These are phyloP conservation scores for Rousettus madagascariensis DNA, from an alignment of 2,797 vertebrate genomes.

Conservation along the genomic window DNA sequence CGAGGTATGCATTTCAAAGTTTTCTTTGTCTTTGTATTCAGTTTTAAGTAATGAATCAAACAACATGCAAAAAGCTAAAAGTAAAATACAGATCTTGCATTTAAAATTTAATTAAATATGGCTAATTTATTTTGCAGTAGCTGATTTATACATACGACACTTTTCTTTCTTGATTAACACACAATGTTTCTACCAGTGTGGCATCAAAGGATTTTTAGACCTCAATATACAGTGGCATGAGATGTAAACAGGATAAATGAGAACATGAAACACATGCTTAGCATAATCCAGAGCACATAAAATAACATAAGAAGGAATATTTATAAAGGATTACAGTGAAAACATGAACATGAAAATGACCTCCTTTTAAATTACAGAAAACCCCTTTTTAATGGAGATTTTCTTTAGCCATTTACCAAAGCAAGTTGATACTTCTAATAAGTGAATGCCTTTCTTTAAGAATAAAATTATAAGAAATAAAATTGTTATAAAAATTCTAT, in stretches of 20 bases:
- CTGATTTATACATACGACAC: background rate
- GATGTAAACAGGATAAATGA: background rate
- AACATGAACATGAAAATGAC: background rate
- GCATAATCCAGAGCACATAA: background rate
- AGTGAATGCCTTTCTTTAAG: background rate
- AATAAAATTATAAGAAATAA: background rate
- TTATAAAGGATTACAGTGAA: conserved; percentile 10
- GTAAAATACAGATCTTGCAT: conserved; percentile 65
- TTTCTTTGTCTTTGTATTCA: conserved; percentile 81
- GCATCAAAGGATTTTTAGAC: background rate
- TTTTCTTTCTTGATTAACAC: conserved; percentile 12
- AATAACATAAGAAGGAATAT: background rate
- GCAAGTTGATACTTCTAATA: background rate
- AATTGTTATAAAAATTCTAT: background rate
- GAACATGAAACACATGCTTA: background rate
- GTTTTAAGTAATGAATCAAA: conserved; percentile 82
- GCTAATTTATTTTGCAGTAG: background rate
- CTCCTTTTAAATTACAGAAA: background rate
- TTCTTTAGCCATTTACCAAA: background rate
- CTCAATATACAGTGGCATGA: background rate
- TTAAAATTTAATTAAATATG: conserved; percentile 69
- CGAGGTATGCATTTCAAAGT: conserved; percentile 84
- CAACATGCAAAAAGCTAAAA: conserved; percentile 76
- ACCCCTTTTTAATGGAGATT: background rate
- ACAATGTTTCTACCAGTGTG: background rate